Conservation (phyloP, 92 coral and sea anemone species). For the Epizoanthus illoricatus region DNA sequence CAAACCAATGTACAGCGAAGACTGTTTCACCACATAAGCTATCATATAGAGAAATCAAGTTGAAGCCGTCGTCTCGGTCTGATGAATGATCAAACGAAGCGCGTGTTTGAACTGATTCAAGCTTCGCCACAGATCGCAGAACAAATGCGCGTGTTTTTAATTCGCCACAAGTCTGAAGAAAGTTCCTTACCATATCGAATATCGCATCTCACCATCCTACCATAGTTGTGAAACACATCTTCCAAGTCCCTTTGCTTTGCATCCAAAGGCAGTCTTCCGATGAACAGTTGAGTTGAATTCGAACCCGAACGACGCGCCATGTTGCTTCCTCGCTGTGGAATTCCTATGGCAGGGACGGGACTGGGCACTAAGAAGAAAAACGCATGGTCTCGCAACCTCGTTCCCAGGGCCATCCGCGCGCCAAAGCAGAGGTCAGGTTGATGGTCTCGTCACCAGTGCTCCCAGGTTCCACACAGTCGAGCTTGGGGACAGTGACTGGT, state of each 20-base stretch:
- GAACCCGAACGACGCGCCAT: conserved; percentile 57
- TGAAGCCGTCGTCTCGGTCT: too few relatives aligned
- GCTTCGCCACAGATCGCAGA: neutral
- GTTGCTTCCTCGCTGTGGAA: conserved; percentile 40
- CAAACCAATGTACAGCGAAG: neutral
- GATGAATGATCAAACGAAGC: neutral
- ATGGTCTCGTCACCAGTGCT: neutral
- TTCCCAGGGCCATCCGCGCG: too few relatives aligned
- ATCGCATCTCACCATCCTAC: conserved; percentile 61
- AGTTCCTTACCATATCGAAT: conserved; percentile 51
- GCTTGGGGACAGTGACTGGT: too few relatives aligned
- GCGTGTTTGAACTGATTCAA: neutral
- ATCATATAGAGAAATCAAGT: neutral
- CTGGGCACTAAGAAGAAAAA: neutral
- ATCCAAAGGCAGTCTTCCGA: conserved; percentile 69
- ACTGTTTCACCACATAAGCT: neutral
- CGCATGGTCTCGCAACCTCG: too few relatives aligned
- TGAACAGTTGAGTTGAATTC: conserved; percentile 48
- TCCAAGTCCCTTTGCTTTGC: conserved; percentile 62
- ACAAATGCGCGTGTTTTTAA: neutral
- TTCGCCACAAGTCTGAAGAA: neutral
- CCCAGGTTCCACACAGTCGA: neutral
- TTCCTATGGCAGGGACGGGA: conserved; percentile 16
- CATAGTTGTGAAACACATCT: conserved; percentile 59
- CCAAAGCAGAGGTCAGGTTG: too few relatives aligned